Evolutionary conservation across 2,888 invertebrate species (phyloP).

Genomic region (Euzetes globulus): DNA sequence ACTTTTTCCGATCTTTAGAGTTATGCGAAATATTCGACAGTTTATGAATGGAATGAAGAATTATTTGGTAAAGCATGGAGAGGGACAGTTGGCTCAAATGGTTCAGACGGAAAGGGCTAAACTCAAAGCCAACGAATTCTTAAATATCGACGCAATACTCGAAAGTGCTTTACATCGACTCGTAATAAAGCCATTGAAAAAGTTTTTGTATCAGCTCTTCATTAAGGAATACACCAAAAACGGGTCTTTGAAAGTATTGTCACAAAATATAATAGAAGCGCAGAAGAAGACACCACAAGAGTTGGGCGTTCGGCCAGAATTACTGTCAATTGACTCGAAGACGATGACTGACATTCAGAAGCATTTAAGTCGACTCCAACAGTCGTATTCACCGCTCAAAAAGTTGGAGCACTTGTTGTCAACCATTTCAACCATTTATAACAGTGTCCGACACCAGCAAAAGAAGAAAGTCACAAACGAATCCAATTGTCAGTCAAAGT

Average conservation of each 20-base stretch:
- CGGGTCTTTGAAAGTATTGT: slow-evolving; percentile 48
- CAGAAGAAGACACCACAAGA: slow-evolving; percentile 49
- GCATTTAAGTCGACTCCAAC: slow-evolving; percentile 71
- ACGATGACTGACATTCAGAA: slow-evolving; percentile 64
- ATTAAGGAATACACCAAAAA: slow-evolving; percentile 50
- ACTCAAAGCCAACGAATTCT: slow-evolving; percentile 79
- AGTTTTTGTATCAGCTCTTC: slow-evolving; percentile 72
- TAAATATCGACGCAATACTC: slow-evolving; percentile 88
- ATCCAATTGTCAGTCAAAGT: slow-evolving; percentile 41
- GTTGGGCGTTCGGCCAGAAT: slow-evolving; percentile 47
- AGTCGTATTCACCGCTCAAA: slow-evolving; percentile 82
- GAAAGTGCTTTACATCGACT: slow-evolving; percentile 89
- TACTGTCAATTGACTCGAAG: slow-evolving; percentile 63
- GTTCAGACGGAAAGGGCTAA: slow-evolving; percentile 76
- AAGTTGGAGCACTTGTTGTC: slow-evolving; percentile 85
- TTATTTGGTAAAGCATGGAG: slow-evolving; percentile 90
- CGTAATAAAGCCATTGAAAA: slow-evolving; percentile 75
- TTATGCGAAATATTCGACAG: slow-evolving; percentile 60
- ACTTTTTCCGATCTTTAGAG: slow-evolving; percentile 2
- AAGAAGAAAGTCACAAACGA: neutral
- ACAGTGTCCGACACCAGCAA: slow-evolving; percentile 43
- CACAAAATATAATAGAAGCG: slow-evolving; percentile 49
- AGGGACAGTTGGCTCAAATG: slow-evolving; percentile 80
- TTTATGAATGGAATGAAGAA: slow-evolving; percentile 99
- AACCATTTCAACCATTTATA: slow-evolving; percentile 72